Evolutionary conservation across 2,113 vertebrate genomes (phyloP).

Genomic region (Sialia sialis): DNA sequence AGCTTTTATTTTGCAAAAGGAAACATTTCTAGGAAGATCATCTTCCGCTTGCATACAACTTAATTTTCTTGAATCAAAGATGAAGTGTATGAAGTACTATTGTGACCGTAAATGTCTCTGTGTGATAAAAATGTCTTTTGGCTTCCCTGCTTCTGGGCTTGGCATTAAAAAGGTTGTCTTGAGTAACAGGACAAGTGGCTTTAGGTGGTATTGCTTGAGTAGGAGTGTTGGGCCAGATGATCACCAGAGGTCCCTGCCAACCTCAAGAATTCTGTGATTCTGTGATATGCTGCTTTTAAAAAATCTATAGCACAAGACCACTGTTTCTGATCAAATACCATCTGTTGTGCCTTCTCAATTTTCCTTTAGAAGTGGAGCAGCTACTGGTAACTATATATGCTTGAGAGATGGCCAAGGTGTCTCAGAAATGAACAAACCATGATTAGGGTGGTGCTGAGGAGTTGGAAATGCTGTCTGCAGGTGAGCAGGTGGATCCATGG

Average conservation of each 20-base stretch:
- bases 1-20: neutral
- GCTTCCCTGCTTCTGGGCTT: neutral
- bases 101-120: neutral
- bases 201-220: neutral
- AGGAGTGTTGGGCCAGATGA: accelerated
- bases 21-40: neutral
- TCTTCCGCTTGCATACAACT: neutral
- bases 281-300: neutral
- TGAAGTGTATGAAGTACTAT: neutral
- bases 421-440: neutral
- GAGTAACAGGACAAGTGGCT: neutral
- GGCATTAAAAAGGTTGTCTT: neutral
- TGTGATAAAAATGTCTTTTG: neutral
- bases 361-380: neutral
- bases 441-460: neutral
- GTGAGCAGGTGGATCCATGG: neutral
- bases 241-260: neutral
- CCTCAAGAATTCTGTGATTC: neutral
- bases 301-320: neutral
- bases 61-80: neutral
- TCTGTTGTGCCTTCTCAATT: neutral
- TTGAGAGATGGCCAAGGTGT: neutral
- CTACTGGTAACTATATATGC: neutral
- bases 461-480: neutral
- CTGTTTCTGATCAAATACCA: neutral